Evolutionary conservation across 1,140 invertebrate species (phyloP), one percentile per base, ranked within the genome.

Genomic region (Galleria mellonella): DNA sequence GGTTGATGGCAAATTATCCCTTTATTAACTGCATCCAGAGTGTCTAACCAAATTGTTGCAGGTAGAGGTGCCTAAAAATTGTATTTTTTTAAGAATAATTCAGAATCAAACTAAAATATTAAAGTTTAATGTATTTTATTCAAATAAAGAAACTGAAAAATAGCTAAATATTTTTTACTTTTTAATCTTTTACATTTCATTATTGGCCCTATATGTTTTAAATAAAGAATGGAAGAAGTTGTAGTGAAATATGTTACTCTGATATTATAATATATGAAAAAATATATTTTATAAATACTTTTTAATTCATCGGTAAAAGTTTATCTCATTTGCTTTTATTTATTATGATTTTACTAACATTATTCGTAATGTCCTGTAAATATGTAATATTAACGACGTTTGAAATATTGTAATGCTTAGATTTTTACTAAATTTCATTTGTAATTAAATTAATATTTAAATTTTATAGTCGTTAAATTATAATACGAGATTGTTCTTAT

Each of bases 1-100:
- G 11, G n/a, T 53, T 81, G 76, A 14, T 66, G 68, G 32, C 76
- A 81, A 12, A 66, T 47, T 14, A 72, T 49, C 0, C 40, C 31
- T 41, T 42, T 64, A 10, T 74, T 41, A 2, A 69, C 35, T 14
- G 73, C 73, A 33, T 75, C 70, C 5, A 65, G 55, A 1, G 48
- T 31, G 6, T 60, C 47, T 6, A 41, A 10, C 59, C 68, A 65
- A 35, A 28, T 23, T 14, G 65, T 62, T 15, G 63, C 51, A 3
- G 70, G 62, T 0, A 71, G 41, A 4, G 74, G 64, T 11, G 54
- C 53, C 72, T 78, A 40, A 32, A 60, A 67, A 37, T 23, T 23
- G 6, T 3, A 23, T 2, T 6, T 3, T 23, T 23, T n/a, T n/a
- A n/a, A n/a, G n/a, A n/a, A n/a, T n/a, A 32, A 39, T 31, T 10